A percentile compares a stretch with the other conserved stretches of the same genome.
phyloP scores from a whole-genome alignment of 2,888 invertebrate species.

The Acanthoscelides obtectus region DNA sequence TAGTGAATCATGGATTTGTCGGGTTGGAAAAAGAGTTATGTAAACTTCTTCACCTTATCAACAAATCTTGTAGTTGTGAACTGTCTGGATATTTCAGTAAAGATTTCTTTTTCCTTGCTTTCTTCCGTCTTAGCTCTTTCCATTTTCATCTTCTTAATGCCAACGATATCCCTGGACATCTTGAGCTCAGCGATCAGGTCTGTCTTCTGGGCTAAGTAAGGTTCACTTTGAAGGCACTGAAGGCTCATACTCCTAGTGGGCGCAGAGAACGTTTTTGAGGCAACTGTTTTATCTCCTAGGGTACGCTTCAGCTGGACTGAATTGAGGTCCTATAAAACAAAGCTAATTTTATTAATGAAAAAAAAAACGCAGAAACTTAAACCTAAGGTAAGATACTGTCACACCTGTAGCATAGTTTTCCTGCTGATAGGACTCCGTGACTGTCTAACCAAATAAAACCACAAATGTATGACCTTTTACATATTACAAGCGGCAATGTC shows the following conservation, averaged over 20 bases:
- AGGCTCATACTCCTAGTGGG: constrained; percentile 69
- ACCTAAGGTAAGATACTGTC: too few relatives aligned
- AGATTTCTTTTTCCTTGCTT: constrained; percentile 75
- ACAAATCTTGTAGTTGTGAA: constrained; percentile 84
- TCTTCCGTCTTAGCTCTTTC: constrained; percentile 83
- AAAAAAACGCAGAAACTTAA: too few relatives aligned
- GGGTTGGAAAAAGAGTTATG: too few relatives aligned
- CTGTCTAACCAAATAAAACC: too few relatives aligned
- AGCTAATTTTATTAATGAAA: too few relatives aligned
- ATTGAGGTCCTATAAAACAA: constrained; percentile 57
- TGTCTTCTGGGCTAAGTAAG: constrained; percentile 71
- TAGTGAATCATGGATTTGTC: too few relatives aligned
- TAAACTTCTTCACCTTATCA: constrained; percentile 88
- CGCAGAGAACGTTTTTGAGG: constrained; percentile 81
- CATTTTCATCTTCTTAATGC: constrained; percentile 90
- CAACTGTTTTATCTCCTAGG: constrained; percentile 58
- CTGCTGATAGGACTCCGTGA: too few relatives aligned
- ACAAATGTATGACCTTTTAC: too few relatives aligned
- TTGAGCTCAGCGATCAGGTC: constrained; percentile 90
- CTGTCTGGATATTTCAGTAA: constrained; percentile 78
- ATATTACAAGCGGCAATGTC: too few relatives aligned
- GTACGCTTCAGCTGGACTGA: constrained; percentile 77
- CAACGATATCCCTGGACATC: constrained; percentile 86
- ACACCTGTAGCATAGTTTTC: too few relatives aligned
- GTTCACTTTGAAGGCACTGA: constrained; percentile 66